A percentile compares a stretch with the other conserved stretches of the same genome.
phyloP scores from a whole-genome alignment of 53 echinoderm and acorn worm species.

The Antedon mediterranea region DNA sequence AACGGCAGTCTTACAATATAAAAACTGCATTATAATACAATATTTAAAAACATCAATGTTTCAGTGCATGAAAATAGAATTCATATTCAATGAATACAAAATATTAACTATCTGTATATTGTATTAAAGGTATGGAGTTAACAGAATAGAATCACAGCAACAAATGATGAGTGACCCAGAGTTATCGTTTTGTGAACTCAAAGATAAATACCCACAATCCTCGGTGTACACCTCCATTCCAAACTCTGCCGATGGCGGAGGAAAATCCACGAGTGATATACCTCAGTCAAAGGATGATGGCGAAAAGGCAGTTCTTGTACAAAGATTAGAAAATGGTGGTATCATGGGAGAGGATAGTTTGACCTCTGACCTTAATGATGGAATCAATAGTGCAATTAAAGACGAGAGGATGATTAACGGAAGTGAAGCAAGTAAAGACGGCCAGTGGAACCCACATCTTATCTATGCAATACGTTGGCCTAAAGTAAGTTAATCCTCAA shows the following conservation, averaged over 20 bases:
- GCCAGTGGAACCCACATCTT: neutral
- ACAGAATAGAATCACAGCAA: constrained; percentile 80
- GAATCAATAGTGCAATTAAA: neutral
- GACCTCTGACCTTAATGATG: neutral
- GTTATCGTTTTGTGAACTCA: constrained; percentile 78
- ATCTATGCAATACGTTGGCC: neutral
- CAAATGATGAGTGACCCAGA: constrained; percentile 85
- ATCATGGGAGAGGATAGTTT: neutral
- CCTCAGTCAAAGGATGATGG: neutral
- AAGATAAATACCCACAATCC: constrained; percentile 68
- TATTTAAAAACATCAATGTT: too few species aligned
- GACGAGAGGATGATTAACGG: neutral
- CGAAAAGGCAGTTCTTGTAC: neutral
- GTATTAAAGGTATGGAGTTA: constrained; percentile 77
- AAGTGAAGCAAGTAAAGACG: neutral
- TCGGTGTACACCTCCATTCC: constrained; percentile 34
- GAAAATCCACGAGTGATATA: neutral
- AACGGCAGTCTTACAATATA: too few species aligned
- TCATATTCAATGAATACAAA: too few species aligned
- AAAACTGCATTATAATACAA: too few species aligned
- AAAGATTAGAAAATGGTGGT: neutral
- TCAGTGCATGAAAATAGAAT: too few species aligned
- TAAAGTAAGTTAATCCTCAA: neutral
- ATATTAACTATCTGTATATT: neutral
- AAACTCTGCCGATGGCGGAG: constrained; percentile 8